Evolutionary conservation across 2,888 invertebrate genomes (phyloP), one percentile per base, ranked within the genome.

Genomic region (Tromatobia lineatoria): DNA sequence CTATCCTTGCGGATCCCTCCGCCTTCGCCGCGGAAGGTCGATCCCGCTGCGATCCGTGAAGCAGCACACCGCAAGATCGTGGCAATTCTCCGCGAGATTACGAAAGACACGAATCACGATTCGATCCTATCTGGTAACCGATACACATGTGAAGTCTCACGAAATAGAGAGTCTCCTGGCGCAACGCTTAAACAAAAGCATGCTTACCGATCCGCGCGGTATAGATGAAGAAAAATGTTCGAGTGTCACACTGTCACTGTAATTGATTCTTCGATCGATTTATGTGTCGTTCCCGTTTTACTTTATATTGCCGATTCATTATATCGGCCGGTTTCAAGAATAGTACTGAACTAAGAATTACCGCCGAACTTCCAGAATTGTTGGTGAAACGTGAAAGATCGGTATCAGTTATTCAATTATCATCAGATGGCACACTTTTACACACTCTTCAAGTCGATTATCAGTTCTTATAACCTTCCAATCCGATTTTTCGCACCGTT

Each of bases 81-180:
- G 79, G 79, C 85, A 79, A 85, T 85, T 85, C 78, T 79, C 70
- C 75, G 79, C 23, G n/a, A 82, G 85, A 85, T 85, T 85, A 79
- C 82, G 82, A 85, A 85, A 85, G 66, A 85, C 82, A 85, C 75
- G 85, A 79, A 85, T 85, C 85, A 85, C 85, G 85, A 85, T 85
- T 82, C 79, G 85, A 85, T 85, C 67, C 50, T 67, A 82, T 79
- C 85, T 38, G 11, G 38, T 38, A 52, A 66, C 20, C 54, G 64
- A 71, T 77, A 77, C 54, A 67, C 75, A 52, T 64, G 61, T 57
- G 64, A 75, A 78, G 59, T 81, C 74, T 74, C 83, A 66, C 82
- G 82, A 73, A 79, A 79, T 75, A 59, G 80, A 15, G 66, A 79
- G 42, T 67, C 42, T 77, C 57, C 64, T 34, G 81, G 57, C 70